These are phyloP conservation scores for Hedychridium roseum DNA, from an alignment of 2,888 invertebrate species.

Conservation along the genomic window DNA sequence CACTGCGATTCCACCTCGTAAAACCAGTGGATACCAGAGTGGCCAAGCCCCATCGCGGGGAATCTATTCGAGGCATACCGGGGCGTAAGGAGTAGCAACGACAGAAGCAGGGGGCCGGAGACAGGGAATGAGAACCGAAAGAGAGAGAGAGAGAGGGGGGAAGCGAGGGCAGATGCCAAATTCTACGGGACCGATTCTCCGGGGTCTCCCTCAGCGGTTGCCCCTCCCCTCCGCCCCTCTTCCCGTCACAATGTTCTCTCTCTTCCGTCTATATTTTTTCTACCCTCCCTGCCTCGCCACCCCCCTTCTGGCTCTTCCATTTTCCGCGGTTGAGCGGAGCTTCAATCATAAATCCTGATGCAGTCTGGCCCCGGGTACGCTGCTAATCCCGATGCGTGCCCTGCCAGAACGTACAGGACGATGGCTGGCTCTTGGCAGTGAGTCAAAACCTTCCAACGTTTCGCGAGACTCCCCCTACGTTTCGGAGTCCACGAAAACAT, in stretches of 20 bases:
- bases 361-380: constrained; percentile 33
- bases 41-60: constrained; percentile 28
- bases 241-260: constrained; percentile 5
- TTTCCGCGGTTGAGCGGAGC: constrained; percentile 44
- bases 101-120: constrained; percentile 6
- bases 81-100: constrained; percentile 30
- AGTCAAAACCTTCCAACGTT: constrained; percentile 38
- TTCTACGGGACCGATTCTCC: constrained; percentile 37
- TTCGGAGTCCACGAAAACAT: too few relatives aligned
- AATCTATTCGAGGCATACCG: constrained; percentile 42
- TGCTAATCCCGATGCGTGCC: constrained; percentile 49
- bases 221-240: constrained; percentile 4
- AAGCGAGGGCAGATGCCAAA: constrained; percentile 39
- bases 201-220: constrained; percentile 11
- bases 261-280: constrained; percentile 8
- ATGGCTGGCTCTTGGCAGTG: constrained; percentile 42
- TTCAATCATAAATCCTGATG: constrained; percentile 53
- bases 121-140: background rate
- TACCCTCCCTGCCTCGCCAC: constrained; percentile 3
- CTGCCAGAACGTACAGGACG: constrained; percentile 27
- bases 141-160: background rate
- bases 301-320: constrained; percentile 24
- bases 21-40: constrained; percentile 24
- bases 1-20: constrained; percentile 39
- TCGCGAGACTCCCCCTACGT: too few relatives aligned